These are phyloP conservation scores for Eupsittula cactorum DNA, from an alignment of 2,113 vertebrate genomes.

Conservation along the genomic window DNA sequence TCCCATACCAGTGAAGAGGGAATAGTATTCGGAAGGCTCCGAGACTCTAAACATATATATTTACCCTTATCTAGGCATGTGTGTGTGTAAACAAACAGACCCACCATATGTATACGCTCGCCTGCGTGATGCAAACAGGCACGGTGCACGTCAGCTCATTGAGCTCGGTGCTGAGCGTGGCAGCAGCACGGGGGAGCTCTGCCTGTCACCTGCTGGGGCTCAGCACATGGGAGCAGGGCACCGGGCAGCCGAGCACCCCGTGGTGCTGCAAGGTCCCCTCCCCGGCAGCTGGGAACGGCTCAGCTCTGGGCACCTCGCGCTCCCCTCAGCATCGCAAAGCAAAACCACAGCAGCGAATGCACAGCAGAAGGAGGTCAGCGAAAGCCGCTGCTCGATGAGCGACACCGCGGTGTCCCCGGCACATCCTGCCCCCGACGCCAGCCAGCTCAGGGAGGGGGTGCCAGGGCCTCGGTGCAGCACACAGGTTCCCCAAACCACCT, in stretches of 20 bases:
- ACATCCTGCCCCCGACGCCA: background rate
- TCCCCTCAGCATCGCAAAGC: background rate
- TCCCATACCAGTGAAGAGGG: background rate
- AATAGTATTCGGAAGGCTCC: background rate
- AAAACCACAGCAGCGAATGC: background rate
- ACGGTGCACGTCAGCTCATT: rapidly evolving
- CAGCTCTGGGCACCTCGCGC: background rate
- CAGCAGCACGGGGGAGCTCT: rapidly evolving
- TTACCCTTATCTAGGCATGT: constrained; percentile 1
- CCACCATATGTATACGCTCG: constrained; percentile 11
- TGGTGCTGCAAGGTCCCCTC: rapidly evolving
- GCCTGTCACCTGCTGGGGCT: background rate
- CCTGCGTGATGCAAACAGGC: background rate
- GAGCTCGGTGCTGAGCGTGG: background rate
- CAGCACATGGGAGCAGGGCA: background rate
- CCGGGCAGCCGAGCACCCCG: background rate
- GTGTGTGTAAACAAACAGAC: constrained; percentile 38
- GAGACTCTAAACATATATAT: constrained; percentile 13
- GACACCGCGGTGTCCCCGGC: rapidly evolving
- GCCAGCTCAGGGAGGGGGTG: background rate
- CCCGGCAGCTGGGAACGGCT: background rate
- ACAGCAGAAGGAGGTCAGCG: background rate
- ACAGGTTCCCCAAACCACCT: rapidly evolving
- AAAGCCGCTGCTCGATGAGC: rapidly evolving
- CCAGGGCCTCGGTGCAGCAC: rapidly evolving